A percentile compares a stretch with the other conserved stretches of the same genome.
Evolutionary conservation across 2,797 vertebrate genomes (phyloP).

Genomic region (Rallus crepitans): DNA sequence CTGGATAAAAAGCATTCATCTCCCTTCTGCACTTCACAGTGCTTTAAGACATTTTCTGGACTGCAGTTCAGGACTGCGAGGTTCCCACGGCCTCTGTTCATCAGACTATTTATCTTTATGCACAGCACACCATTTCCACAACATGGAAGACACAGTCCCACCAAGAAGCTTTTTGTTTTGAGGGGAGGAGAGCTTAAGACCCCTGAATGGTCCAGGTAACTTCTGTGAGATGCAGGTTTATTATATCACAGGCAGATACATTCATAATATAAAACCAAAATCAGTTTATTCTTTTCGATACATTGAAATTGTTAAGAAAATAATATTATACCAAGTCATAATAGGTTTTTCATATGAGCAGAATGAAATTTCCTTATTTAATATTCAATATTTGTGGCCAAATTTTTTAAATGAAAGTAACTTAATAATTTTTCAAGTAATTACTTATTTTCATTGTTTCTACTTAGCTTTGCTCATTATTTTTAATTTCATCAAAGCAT

Average conservation of each 20-base stretch:
- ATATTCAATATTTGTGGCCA: background rate
- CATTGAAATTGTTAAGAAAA: background rate
- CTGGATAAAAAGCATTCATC: background rate
- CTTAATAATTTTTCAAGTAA: background rate
- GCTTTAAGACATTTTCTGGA: background rate
- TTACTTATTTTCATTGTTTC: background rate
- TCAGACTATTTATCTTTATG: background rate
- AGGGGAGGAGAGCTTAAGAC: background rate
- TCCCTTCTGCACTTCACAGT: fast-evolving
- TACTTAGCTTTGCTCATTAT: background rate
- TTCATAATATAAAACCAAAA: background rate
- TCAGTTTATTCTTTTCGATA: background rate
- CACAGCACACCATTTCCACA: background rate
- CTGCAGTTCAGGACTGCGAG: background rate
- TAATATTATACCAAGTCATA: background rate
- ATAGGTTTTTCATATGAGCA: background rate
- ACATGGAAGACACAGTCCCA: background rate
- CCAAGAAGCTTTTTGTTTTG: background rate
- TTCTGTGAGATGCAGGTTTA: background rate
- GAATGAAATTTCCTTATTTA: slow-evolving; percentile 14
- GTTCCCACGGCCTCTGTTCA: background rate
- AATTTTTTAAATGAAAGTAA: background rate
- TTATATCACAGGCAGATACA: background rate
- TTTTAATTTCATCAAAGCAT: background rate
- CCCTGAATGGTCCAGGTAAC: background rate